Conservation (phyloP, 1,140 invertebrate genomes). For the Campoletis sonorensis region DNA sequence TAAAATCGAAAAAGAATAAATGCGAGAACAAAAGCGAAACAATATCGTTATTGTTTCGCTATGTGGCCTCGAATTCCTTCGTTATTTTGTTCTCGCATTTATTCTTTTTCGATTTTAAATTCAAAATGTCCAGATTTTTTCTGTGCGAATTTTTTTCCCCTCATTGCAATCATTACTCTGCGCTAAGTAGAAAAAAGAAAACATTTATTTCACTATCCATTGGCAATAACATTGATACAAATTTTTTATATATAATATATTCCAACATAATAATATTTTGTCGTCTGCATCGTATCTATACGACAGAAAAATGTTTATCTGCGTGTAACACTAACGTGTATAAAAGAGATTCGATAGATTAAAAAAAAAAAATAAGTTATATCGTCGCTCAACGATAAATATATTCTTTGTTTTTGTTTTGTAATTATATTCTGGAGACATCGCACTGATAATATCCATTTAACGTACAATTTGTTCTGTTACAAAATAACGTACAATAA, state of each 20-base stretch:
- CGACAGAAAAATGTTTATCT: not conserved
- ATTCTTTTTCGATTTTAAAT: too few relatives aligned
- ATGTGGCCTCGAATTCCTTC: too few relatives aligned
- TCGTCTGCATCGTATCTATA: not conserved
- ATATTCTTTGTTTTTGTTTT: not conserved
- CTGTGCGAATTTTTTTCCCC: not conserved
- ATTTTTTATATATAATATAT: conserved; percentile 49
- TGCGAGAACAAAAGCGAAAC: too few relatives aligned
- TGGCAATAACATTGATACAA: conserved; percentile 59
- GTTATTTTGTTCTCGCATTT: too few relatives aligned
- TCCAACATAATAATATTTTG: conserved; percentile 54
- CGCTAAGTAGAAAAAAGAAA: conserved; percentile 53
- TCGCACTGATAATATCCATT: conserved; percentile 37
- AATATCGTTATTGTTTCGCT: too few relatives aligned
- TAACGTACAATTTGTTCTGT: conserved; percentile 49
- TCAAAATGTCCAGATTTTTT: too few relatives aligned
- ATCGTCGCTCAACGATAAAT: not conserved
- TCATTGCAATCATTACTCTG: not conserved
- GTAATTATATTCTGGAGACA: not conserved
- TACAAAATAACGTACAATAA: conserved; percentile 54
- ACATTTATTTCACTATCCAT: conserved; percentile 59
- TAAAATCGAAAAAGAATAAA: too few relatives aligned
- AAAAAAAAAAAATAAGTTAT: too few relatives aligned
- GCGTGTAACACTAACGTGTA: too few relatives aligned
- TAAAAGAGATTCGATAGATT: too few relatives aligned